Conservation (phyloP, 2,113 vertebrate species). For the Eptatretus burgeri region DNA sequence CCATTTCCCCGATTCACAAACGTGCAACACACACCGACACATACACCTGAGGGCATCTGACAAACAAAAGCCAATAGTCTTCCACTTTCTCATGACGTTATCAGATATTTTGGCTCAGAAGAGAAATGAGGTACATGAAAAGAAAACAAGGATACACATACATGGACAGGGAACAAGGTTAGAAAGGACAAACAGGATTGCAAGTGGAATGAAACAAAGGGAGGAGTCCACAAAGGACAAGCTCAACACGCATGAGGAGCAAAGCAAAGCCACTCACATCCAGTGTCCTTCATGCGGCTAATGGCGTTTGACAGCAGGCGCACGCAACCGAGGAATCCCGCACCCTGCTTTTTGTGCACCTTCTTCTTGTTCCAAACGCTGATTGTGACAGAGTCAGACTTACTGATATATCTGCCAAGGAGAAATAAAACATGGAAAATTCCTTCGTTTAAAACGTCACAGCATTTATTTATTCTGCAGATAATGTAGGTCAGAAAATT, state of each 20-base stretch:
- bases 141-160: not conserved
- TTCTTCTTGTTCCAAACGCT: slow-evolving; percentile 99
- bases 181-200: not conserved
- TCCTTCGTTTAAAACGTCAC: too few species aligned
- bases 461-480: too few species aligned
- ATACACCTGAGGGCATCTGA: too few species aligned
- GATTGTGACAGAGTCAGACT: slow-evolving; percentile 90
- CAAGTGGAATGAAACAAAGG: not conserved
- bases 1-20: too few species aligned
- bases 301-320: slow-evolving; percentile 88
- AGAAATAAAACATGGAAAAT: too few species aligned
- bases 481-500: too few species aligned
- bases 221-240: slow-evolving; percentile 2
- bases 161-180: not conserved
- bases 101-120: too few species aligned
- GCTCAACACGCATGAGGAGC: not conserved
- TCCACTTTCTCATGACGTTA: too few species aligned
- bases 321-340: slow-evolving; percentile 87
- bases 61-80: too few species aligned
- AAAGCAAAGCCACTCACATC: slow-evolving; percentile 40
- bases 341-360: slow-evolving; percentile 97
- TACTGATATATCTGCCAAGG: slow-evolving; percentile 54
- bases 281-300: slow-evolving; percentile 95
- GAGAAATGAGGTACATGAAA: not conserved
- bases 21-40: too few species aligned